These are phyloP conservation scores for Sebastes umbrosus DNA, from an alignment of 2,797 vertebrate genomes.

Conservation along the genomic window DNA sequence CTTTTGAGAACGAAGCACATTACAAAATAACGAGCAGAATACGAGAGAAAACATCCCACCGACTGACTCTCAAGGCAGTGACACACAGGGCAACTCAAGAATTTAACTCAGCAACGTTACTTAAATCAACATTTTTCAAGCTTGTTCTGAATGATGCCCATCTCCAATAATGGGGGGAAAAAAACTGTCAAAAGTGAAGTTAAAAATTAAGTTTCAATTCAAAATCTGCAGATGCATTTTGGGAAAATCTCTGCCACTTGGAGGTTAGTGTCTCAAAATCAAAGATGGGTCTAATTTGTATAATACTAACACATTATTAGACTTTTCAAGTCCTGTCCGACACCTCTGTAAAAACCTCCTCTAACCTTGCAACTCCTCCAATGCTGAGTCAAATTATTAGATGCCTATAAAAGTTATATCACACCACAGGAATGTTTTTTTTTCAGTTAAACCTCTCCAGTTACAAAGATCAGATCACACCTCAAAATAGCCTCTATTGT, in stretches of 20 bases:
- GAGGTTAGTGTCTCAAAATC: not conserved
- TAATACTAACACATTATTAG: not conserved
- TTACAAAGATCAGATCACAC: not conserved
- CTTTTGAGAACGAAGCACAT: not conserved
- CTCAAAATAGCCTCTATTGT: constrained; percentile 27
- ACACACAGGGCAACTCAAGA: not conserved
- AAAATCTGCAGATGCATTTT: not conserved
- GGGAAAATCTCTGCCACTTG: not conserved
- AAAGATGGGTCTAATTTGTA: not conserved
- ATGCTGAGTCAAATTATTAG: not conserved
- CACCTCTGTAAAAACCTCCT: not conserved
- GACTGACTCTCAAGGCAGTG: not conserved
- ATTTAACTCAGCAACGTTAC: not conserved
- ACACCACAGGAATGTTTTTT: constrained; percentile 11
- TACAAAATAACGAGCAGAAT: not conserved
- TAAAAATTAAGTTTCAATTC: not conserved
- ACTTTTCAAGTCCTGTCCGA: constrained; percentile 1
- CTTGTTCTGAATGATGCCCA: not conserved
- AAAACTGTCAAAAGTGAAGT: not conserved
- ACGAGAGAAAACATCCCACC: constrained; percentile 3
- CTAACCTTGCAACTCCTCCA: not conserved
- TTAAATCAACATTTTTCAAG: not conserved
- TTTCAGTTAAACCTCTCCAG: constrained; percentile 10
- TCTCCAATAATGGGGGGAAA: not conserved
- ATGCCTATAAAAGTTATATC: not conserved